Conservation (phyloP, 2,113 vertebrate genomes). For the Saccopteryx bilineata region DNA sequence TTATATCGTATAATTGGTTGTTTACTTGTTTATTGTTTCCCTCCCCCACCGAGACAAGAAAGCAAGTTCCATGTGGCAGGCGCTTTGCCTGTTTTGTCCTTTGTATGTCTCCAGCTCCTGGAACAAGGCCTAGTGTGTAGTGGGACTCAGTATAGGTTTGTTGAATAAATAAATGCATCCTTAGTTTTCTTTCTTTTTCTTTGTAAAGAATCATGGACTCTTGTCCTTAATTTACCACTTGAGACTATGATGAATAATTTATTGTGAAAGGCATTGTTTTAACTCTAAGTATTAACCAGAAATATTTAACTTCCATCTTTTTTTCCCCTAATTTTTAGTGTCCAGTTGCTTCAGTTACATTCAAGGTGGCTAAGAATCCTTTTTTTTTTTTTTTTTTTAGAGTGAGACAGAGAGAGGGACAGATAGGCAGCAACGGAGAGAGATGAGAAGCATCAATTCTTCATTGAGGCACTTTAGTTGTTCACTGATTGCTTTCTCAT, state of each 20-base stretch:
- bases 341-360: background rate
- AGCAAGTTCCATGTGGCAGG: background rate
- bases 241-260: constrained; percentile 42
- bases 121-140: constrained; percentile 50
- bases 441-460: too few species aligned
- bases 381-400: background rate
- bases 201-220: constrained; percentile 48
- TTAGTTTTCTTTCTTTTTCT: constrained; percentile 60
- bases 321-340: constrained; percentile 17
- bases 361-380: background rate
- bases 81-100: constrained; percentile 9
- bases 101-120: constrained; percentile 52
- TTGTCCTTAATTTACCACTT: constrained; percentile 59
- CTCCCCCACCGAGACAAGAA: background rate
- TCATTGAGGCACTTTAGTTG: too few species aligned
- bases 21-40: constrained; percentile 53
- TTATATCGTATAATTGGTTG: background rate
- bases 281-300: background rate
- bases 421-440: too few species aligned
- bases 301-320: background rate
- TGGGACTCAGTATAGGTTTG: constrained; percentile 63
- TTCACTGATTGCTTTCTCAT: too few species aligned
- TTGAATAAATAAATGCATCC: constrained; percentile 60
- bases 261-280: constrained; percentile 56
- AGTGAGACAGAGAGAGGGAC: too few species aligned